These are phyloP conservation scores for Aphis gossypii DNA, from an alignment of 1,140 invertebrate species.

Conservation along the genomic window DNA sequence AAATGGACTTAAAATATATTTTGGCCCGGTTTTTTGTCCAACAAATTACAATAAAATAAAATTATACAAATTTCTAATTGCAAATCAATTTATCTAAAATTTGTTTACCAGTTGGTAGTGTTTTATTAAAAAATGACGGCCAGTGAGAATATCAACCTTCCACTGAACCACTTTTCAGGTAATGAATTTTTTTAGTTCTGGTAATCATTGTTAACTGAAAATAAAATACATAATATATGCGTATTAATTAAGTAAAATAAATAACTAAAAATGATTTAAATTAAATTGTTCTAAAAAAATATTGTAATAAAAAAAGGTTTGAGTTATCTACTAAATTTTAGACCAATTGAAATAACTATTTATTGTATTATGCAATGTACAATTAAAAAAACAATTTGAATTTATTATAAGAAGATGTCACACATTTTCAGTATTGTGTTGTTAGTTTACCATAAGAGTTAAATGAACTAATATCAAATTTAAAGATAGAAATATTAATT, in stretches of 20 bases:
- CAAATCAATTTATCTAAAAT: slow-evolving; percentile 25
- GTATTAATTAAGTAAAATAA: not conserved
- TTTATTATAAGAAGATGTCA: no score
- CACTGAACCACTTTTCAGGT: not conserved
- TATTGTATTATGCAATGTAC: not conserved
- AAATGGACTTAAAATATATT: slow-evolving; percentile 22
- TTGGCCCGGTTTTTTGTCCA: not conserved
- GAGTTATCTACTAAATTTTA: not conserved
- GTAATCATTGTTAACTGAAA: slow-evolving; percentile 22
- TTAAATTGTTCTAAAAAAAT: not conserved
- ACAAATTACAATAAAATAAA: slow-evolving; percentile 26
- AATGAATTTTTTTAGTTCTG: not conserved
- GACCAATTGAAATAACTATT: not conserved
- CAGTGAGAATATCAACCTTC: not conserved
- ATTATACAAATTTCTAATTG: slow-evolving; percentile 16
- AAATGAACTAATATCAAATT: not conserved
- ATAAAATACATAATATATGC: not conserved
- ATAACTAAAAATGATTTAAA: not conserved
- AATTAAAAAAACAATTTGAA: not conserved
- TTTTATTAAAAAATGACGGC: not conserved
- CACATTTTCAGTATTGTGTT: not conserved
- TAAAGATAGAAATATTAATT: not conserved
- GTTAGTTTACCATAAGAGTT: not conserved
- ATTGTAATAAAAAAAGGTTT: not conserved
- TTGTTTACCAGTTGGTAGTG: slow-evolving; percentile 10